Conservation (phyloP, 2,797 vertebrate species). For the Pelobates cultripes region DNA sequence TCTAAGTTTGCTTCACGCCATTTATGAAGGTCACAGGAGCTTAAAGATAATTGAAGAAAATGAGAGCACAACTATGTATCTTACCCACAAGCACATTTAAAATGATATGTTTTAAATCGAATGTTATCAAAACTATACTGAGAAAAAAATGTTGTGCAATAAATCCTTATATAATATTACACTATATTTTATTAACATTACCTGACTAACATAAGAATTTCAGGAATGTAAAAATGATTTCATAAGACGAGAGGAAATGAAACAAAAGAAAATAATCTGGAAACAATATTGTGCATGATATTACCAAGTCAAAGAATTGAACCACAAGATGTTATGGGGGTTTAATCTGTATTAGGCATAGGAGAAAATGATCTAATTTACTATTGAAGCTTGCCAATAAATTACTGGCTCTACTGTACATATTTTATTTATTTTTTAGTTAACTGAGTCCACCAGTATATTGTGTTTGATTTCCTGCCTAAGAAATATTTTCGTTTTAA, state of each 20-base stretch:
- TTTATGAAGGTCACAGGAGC: too few species aligned
- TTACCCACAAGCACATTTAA: too few species aligned
- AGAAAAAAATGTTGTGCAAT: not conserved
- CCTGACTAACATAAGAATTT: not conserved
- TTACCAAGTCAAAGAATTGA: not conserved
- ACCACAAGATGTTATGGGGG: not conserved
- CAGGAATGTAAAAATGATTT: not conserved
- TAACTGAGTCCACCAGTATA: not conserved
- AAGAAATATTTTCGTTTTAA: too few species aligned
- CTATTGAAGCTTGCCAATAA: not conserved
- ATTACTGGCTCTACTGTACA: not conserved
- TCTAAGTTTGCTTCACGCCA: too few species aligned
- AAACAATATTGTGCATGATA: not conserved
- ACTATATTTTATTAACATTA: not conserved
- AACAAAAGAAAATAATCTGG: not conserved
- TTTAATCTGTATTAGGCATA: not conserved
- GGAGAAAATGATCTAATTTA: slow-evolving; percentile 1
- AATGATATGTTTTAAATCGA: too few species aligned
- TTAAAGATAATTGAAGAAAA: too few species aligned
- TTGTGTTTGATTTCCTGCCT: not conserved
- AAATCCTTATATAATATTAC: not conserved
- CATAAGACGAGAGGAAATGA: not conserved
- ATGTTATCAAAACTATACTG: too few species aligned
- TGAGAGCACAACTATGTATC: too few species aligned
- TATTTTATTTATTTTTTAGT: not conserved